These are phyloP conservation scores for Cheilosia urbana DNA, from an alignment of 2,888 invertebrate species.

Conservation along the genomic window DNA sequence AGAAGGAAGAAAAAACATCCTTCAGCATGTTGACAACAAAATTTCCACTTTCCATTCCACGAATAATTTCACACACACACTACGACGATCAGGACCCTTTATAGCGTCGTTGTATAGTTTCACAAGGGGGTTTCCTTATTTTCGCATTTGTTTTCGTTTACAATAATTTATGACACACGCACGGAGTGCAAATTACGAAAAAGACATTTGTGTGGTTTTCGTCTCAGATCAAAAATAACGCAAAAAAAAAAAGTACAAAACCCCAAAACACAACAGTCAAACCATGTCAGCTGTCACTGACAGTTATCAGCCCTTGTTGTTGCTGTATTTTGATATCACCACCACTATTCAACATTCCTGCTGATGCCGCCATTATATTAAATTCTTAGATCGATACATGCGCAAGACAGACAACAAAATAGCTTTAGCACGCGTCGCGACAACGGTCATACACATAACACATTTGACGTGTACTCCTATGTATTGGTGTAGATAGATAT, in stretches of 20 bases:
- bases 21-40: constrained; percentile 23
- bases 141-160: constrained; percentile 22
- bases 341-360: constrained; percentile 43
- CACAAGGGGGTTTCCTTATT: not conserved
- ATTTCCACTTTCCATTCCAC: constrained; percentile 31
- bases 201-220: constrained; percentile 2
- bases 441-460: constrained; percentile 37
- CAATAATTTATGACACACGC: not conserved
- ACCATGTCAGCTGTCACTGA: constrained; percentile 76
- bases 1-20: constrained; percentile 5
- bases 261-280: constrained; percentile 45
- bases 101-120: not conserved
- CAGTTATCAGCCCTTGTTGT: constrained; percentile 46
- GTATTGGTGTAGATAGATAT: constrained; percentile 34
- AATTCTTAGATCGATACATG: constrained; percentile 64
- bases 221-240: not conserved
- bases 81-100: not conserved
- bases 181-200: not conserved
- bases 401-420: constrained; percentile 51
- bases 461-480: constrained; percentile 43
- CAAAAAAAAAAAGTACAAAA: not conserved
- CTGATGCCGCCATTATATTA: constrained; percentile 52
- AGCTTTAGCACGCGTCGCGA: constrained; percentile 55
- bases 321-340: constrained; percentile 21
- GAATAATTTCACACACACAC: constrained; percentile 1